Conservation (phyloP, 2,797 vertebrate genomes). For the Dromococcyx pavoninus region DNA sequence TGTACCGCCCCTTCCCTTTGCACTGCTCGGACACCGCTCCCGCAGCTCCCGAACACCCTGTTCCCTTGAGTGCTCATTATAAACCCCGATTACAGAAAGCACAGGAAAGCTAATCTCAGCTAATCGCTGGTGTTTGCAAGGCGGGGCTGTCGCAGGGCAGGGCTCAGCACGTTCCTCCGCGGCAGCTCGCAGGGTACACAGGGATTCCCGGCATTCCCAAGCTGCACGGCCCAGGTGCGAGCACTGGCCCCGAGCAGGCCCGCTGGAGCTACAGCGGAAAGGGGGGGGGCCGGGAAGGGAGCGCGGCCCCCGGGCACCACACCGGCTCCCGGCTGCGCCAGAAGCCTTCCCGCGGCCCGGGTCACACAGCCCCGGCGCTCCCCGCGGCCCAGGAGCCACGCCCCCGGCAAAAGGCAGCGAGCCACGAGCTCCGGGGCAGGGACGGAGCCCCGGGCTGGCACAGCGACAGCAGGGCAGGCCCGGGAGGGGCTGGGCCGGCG, state of each 20-base stretch:
- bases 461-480: too few relatives aligned
- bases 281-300: too few relatives aligned
- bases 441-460: neutral
- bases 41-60: neutral
- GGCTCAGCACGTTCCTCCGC: conserved; percentile 27
- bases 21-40: neutral
- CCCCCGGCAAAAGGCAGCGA: neutral
- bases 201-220: too few relatives aligned
- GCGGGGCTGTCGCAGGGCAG: neutral
- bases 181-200: neutral
- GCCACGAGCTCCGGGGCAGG: neutral
- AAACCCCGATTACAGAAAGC: neutral
- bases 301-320: neutral
- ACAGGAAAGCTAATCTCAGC: neutral
- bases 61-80: neutral
- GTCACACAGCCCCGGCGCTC: neutral
- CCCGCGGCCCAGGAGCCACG: neutral
- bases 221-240: too few relatives aligned
- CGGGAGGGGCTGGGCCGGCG: neutral
- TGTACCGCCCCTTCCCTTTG: neutral
- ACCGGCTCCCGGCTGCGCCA: neutral
- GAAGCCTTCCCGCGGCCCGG: neutral
- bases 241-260: too few relatives aligned
- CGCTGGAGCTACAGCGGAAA: too few relatives aligned
- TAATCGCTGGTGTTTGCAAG: neutral